Percentiles rank a stretch among this genome's conserved stretches.
Conservation (phyloP, 2,888 invertebrate genomes). For the Allygus modestus region DNA sequence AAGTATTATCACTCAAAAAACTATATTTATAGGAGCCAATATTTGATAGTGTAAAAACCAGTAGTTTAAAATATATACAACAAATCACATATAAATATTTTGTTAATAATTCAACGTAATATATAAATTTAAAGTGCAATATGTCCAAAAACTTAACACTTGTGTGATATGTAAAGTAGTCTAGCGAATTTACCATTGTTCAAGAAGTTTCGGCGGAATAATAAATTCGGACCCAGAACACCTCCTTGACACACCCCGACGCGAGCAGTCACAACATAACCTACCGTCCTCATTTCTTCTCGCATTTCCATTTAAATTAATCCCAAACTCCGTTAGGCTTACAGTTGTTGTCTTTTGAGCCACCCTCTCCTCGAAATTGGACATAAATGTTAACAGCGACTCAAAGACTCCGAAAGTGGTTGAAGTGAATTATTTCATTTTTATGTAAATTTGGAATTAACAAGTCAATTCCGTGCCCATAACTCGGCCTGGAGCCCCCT, state of each 20-base stretch:
- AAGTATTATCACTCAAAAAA: too few species aligned
- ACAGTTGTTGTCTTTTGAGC: slow-evolving; percentile 50
- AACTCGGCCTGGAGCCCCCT: slow-evolving; percentile 46
- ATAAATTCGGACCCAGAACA: background rate
- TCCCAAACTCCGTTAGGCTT: slow-evolving; percentile 57
- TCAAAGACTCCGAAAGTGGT: slow-evolving; percentile 62
- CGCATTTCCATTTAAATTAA: slow-evolving; percentile 64
- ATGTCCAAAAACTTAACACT: too few species aligned
- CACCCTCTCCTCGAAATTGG: slow-evolving; percentile 54
- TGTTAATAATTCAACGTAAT: too few species aligned
- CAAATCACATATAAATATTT: too few species aligned
- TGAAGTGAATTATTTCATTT: slow-evolving; percentile 62
- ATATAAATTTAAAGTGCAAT: too few species aligned
- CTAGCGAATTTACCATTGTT: too few species aligned
- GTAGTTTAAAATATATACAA: too few species aligned
- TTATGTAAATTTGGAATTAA: slow-evolving; percentile 63
- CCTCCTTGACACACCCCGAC: background rate
- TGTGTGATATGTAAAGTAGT: too few species aligned
- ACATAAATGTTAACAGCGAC: slow-evolving; percentile 61
- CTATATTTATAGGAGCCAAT: too few species aligned
- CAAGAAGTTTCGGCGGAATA: too few species aligned
- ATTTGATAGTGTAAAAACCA: too few species aligned
- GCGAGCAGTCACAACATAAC: slow-evolving; percentile 25
- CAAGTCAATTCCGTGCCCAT: slow-evolving; percentile 62
- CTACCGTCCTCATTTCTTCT: slow-evolving; percentile 43